Evolutionary conservation across 1,140 invertebrate species (phyloP).

Genomic region (Vanessa tameamea): DNA sequence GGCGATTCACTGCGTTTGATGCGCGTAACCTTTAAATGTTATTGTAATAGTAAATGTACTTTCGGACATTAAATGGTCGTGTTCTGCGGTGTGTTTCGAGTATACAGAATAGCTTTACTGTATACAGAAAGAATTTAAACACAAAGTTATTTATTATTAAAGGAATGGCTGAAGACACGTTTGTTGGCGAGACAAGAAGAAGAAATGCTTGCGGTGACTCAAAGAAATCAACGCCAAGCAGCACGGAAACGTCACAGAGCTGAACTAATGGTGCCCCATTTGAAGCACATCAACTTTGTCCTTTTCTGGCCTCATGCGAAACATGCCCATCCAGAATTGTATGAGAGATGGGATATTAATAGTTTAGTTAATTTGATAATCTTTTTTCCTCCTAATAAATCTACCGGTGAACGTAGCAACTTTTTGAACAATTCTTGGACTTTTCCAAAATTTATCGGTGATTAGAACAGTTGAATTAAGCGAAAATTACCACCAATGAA

Average conservation of each 20-base stretch:
- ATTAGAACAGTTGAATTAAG: no score
- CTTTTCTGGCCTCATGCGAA: constrained; percentile 66
- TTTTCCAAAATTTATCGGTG: no score
- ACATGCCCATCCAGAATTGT: constrained; percentile 67
- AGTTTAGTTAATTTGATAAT: constrained; percentile 42
- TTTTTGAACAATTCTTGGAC: no score
- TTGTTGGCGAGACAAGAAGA: constrained; percentile 45
- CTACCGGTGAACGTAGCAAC: no score
- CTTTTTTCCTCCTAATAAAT: not conserved
- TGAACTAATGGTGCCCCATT: constrained; percentile 60
- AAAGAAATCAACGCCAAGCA: constrained; percentile 50
- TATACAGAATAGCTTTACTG: not conserved
- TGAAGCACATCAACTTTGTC: constrained; percentile 64
- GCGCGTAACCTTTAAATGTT: no score
- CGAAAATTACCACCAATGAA: no score
- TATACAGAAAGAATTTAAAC: no score
- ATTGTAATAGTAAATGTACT: no score
- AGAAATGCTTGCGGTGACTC: not conserved
- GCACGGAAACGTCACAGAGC: constrained; percentile 66
- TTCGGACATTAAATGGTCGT: not conserved
- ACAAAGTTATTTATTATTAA: not conserved
- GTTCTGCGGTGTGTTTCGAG: no score
- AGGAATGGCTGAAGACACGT: constrained; percentile 58
- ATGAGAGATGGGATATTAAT: constrained; percentile 66
- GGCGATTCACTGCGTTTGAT: no score